Conservation (phyloP, 2,113 vertebrate species). For the Scophthalmus maximus region DNA sequence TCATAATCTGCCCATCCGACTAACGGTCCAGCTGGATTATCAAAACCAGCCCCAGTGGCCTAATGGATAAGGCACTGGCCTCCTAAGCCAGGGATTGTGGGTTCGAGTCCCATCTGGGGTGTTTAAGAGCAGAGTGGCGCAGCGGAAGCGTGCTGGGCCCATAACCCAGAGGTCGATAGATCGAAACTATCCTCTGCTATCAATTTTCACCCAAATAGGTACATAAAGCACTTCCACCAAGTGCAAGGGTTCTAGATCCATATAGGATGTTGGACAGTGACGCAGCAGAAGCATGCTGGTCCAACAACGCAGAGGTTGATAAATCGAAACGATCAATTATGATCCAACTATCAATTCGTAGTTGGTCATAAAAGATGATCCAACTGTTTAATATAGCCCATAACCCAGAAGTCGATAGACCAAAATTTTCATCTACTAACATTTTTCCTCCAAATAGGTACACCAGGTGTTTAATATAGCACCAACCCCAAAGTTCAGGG, state of each 20-base stretch:
- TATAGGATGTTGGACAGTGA: background rate
- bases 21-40: too few relatives aligned
- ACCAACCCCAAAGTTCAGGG: too few relatives aligned
- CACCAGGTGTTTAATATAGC: too few relatives aligned
- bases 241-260: too few relatives aligned
- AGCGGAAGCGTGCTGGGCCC: conserved; percentile 88
- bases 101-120: conserved; percentile 19
- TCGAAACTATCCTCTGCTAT: conserved; percentile 85
- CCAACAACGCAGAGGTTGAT: background rate
- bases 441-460: too few relatives aligned
- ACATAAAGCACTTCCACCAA: too few relatives aligned
- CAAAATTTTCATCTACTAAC: background rate
- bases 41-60: conserved; percentile 48
- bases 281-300: background rate
- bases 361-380: too few relatives aligned
- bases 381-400: too few relatives aligned
- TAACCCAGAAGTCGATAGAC: background rate
- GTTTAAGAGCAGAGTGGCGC: conserved; percentile 82
- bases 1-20: too few relatives aligned
- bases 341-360: too few relatives aligned
- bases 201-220: too few relatives aligned
- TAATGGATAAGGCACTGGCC: conserved; percentile 76
- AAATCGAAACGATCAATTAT: background rate
- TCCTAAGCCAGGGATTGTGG: conserved; percentile 24
- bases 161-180: conserved; percentile 88